Percentiles rank a stretch among this genome's conserved stretches.
Evolutionary conservation across 2,888 invertebrate species (phyloP).

Genomic region (Crematogaster levior): DNA sequence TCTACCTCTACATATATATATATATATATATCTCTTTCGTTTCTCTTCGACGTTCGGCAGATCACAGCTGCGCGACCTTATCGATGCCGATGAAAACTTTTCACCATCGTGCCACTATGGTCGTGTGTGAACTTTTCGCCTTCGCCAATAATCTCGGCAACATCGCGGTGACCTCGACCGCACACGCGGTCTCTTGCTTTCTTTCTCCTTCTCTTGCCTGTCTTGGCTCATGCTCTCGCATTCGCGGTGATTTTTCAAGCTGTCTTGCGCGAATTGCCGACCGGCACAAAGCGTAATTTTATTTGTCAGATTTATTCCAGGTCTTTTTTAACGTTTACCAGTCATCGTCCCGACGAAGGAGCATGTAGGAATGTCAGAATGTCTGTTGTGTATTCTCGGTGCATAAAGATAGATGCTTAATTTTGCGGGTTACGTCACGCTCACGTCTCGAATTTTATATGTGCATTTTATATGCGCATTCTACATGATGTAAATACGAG

Average conservation of each 20-base stretch:
- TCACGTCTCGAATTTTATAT: constrained; percentile 10
- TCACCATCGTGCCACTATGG: constrained; percentile 23
- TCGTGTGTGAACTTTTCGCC: constrained; percentile 40
- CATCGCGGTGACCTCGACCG: constrained; percentile 48
- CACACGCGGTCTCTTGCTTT: constrained; percentile 13
- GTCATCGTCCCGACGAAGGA: constrained; percentile 9
- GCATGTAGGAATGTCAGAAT: constrained; percentile 7
- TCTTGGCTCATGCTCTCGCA: constrained; percentile 35
- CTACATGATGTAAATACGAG: not conserved
- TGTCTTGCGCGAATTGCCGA: constrained; percentile 14
- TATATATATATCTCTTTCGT: too few relatives aligned
- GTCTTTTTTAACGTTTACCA: constrained; percentile 29
- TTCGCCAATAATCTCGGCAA: constrained; percentile 45
- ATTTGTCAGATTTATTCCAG: constrained; percentile 47
- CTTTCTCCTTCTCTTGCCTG: not conserved
- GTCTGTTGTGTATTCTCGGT: constrained; percentile 7
- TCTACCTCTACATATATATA: too few relatives aligned
- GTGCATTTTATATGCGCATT: constrained; percentile 25
- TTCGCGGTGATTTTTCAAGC: constrained; percentile 42
- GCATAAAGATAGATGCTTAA: constrained; percentile 24
- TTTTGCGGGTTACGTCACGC: constrained; percentile 16
- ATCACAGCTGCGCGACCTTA: constrained; percentile 47
- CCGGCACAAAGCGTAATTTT: constrained; percentile 36
- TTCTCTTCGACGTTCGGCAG: constrained; percentile 17
- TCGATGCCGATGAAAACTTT: constrained; percentile 54